Base-by-base conservation (phyloP, 1,140 invertebrate genomes). In the Belonocnema kinseyi region DNA sequence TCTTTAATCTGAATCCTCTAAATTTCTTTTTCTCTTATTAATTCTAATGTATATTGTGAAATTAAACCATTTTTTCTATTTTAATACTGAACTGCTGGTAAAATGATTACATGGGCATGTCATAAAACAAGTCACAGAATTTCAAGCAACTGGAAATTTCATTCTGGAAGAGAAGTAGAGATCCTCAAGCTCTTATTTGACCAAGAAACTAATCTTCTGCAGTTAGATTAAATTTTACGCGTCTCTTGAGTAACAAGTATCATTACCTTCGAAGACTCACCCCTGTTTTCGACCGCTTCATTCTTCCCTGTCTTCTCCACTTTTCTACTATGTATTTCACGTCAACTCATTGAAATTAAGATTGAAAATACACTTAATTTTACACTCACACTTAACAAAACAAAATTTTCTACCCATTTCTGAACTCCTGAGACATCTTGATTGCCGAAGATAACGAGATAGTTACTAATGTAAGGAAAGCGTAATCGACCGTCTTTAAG, bases 161-260 rank as follows among this genome's bases (percentile, higher is more conserved):
- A 40, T 66, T 33, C 26, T n/a, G 14, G 33, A n/a, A 21, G 8
- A 40, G 33, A 40, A 66, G 21, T 40, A 40, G 26, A 66, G 26
- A 66, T 66, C 61, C 16, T 66, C 26, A 66, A 33, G n/a, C 16
- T 66, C 13, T 66, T 66, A 66, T 40, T 66, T 66, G 61, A 66
- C 61, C 61, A 66, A n/a, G 26, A 66, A 66, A 66, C 61, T 66
- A 66, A 66, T 66, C 61, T 66, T 40, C 26, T 66, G 61, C 61
- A 66, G 61, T 66, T 66, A 40, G 61, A 66, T 66, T 66, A 66
- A 66, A 66, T 66, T 66, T 40, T 66, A 66, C 61, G 16, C 26
- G 33, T 33, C 33, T 66, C 26, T 66, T 40, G 26, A 66, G 21
- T 66, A 66, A 16, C 14, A 66, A 33, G 61, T 40, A 66, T 66